Evolutionary conservation across 2,888 invertebrate genomes (phyloP).

Genomic region (Saturnia japonica): DNA sequence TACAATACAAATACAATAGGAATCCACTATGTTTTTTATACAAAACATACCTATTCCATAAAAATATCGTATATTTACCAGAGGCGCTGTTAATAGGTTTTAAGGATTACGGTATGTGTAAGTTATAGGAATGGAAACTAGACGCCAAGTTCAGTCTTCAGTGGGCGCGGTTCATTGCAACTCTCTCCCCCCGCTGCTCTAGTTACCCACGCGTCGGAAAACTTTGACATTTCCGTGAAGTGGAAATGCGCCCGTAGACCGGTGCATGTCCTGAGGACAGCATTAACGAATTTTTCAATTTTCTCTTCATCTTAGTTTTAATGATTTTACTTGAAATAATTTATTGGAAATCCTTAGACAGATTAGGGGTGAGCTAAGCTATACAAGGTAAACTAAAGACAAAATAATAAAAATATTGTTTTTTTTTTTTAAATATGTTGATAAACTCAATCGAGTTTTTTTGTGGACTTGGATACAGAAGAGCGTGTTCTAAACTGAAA

Average conservation of each 20-base stretch:
- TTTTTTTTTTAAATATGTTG: no score
- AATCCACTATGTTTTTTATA: not conserved
- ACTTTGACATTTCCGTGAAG: slow-evolving; percentile 60
- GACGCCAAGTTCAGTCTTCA: slow-evolving; percentile 52
- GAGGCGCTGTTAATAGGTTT: not conserved
- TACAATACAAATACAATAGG: no score
- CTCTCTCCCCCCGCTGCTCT: slow-evolving; percentile 30
- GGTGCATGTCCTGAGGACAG: slow-evolving; percentile 42
- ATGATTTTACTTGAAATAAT: no score
- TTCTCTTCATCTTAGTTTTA: slow-evolving; percentile 43
- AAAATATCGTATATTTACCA: not conserved
- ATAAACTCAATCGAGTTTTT: no score
- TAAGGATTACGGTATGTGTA: not conserved
- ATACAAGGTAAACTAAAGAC: no score
- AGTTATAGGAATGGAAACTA: not conserved
- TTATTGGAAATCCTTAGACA: no score
- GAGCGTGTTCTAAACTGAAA: no score
- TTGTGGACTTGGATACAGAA: no score
- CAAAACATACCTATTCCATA: not conserved
- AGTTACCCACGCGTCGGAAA: slow-evolving; percentile 47
- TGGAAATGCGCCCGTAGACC: slow-evolving; percentile 56
- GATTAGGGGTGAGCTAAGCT: no score
- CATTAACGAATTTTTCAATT: slow-evolving; percentile 76
- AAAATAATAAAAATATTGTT: no score
- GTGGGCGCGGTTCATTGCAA: slow-evolving; percentile 50